Evolutionary conservation across 2,888 invertebrate species (phyloP), one percentile per base, ranked within the genome.

Genomic region (Lasioglossum oenotherae): DNA sequence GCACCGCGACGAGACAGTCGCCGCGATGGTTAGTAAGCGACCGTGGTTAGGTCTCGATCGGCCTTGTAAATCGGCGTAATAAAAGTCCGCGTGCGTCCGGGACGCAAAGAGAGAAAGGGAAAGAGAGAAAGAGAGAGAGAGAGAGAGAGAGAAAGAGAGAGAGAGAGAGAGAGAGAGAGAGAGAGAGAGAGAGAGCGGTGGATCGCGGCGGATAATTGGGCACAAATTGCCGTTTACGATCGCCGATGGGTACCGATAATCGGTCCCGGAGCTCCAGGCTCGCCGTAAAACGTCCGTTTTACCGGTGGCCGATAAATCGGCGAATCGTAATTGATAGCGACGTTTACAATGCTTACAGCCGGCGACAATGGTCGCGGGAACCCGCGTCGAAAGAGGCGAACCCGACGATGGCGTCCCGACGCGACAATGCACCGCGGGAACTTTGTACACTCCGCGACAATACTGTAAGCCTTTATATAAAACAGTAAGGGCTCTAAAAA

Each of bases 301-400:
- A 85, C 79, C 35, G 67, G 67, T 60, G 76, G 76, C 49, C 84
- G 82, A 88, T 90, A 90, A 90, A 90, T 90, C 90, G 73, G 84
- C 81, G 74, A 81, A 87, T 86, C 76, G 90, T 89, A 90, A 90
- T 90, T 88, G 90, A 89, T 90, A 87, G 90, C 82, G 82, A 78
- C 81, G 80, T 81, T 80, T 84, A 82, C 86, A 76, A 85, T 83
- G 80, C 76, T 44, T 38, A 38, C 60, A 12, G 31, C 19, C 72
- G 75, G 60, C 69, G 75, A 87, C 87, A 85, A 87, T 87, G 78
- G 74, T 78, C 38, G 35, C 71, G 85, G 85, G 57, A 76, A 14
- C 67, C 60, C 60, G 60, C 49, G 78, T 81, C 64, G 84, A 82
- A 84, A 81, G 71, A 74, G 38, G 67, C 53, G 73, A 23, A 10